Conservation (phyloP, 2,113 vertebrate genomes). For the Pungitius pungitius region DNA sequence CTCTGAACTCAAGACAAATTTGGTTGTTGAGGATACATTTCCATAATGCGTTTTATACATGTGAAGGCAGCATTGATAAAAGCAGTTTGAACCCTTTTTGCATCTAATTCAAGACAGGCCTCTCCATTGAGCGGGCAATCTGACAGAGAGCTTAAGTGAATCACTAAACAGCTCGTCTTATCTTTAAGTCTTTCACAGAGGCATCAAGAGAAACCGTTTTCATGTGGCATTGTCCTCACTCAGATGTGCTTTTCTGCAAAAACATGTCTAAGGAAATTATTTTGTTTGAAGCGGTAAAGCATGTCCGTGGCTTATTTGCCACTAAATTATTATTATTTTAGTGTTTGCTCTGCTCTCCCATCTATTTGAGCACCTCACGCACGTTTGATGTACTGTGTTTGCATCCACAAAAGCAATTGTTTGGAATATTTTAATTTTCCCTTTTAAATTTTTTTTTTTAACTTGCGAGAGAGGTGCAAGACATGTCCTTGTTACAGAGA, state of each 20-base stretch:
- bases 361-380: constrained; percentile 22
- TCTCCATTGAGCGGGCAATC: constrained; percentile 17
- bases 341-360: constrained; percentile 33
- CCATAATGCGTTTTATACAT: constrained; percentile 44
- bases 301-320: constrained; percentile 15
- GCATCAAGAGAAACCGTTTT: constrained; percentile 10
- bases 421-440: constrained; percentile 11
- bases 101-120: constrained; percentile 38
- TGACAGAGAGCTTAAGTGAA: constrained; percentile 33
- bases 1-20: constrained; percentile 28
- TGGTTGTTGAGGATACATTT: constrained; percentile 41
- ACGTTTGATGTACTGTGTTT: constrained; percentile 34
- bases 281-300: constrained; percentile 21
- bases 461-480: neutral
- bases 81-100: constrained; percentile 44
- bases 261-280: constrained; percentile 12
- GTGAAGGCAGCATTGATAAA: constrained; percentile 44
- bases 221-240: constrained; percentile 23
- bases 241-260: neutral
- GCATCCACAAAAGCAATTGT: constrained; percentile 32
- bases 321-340: constrained; percentile 27
- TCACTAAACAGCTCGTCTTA: constrained; percentile 22
- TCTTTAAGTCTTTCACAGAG: constrained; percentile 13
- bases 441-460: neutral
- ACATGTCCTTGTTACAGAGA: constrained; percentile 20